Base-by-base conservation (phyloP, 2,113 vertebrate species). In the Zeus faber region DNA sequence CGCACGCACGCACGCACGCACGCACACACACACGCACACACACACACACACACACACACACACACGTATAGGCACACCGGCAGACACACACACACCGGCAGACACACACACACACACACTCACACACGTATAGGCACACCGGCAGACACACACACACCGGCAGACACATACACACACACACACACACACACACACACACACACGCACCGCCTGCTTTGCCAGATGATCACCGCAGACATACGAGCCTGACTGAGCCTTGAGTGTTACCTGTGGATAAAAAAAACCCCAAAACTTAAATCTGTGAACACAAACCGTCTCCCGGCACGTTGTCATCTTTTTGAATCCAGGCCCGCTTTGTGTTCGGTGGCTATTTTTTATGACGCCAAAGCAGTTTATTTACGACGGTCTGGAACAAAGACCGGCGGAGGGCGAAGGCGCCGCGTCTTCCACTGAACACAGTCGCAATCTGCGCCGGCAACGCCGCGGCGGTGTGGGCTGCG, bases 31-130 rank as follows among this genome's bases (percentile, higher is more conserved):
- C 29, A 35, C 49, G 35, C 49, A 51, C 49, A 59, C 23, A 61
- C 56, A 61, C 66, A 50, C 49, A 56, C 54, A 56, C 56, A 62
- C 61, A 62, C 55, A 67, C 73, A 54, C 64, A 29, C 26, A 29
- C 26, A 29, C 2, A 33, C 31, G 13, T 11, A 33, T 11, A 33
- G 2, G 13, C 31, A 33, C 13, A n/a, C n/a, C n/a, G n/a, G 31
- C 31, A 33, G 2, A 33, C 57, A 54, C 57, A 54, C 61, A 49
- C 62, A 54, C 54, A 70, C 51, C 46, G 18, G 29, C 49, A 51
- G 27, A 51, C 49, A 59, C 23, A 61, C 56, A 61, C 66, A 50
- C 49, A 56, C 54, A 56, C 56, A 62, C 61, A 62, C 55, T 65
- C 73, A 54, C 64, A 29, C 26, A 29, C 26, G 8, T 2, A 33